Conservation (phyloP, 1,140 invertebrate genomes). For the Leucophenga varia region DNA sequence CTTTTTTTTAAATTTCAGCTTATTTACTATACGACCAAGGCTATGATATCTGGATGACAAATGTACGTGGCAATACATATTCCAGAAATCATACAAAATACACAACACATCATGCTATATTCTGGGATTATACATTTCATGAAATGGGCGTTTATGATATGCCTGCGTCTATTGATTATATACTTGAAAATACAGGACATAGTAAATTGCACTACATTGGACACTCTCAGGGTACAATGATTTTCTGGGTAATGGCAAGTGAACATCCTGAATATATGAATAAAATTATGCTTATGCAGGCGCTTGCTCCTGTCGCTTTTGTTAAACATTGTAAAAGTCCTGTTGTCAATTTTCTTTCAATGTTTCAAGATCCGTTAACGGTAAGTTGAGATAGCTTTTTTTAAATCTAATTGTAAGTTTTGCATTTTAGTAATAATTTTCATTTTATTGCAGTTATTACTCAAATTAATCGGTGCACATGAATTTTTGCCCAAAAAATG, state of each 20-base stretch:
- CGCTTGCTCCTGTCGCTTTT: slow-evolving; percentile 65
- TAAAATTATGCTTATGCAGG: slow-evolving; percentile 63
- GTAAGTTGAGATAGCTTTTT: slow-evolving; percentile 30
- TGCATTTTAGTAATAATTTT: neutral
- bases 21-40: slow-evolving; percentile 61
- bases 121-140: slow-evolving; percentile 65
- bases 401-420: neutral
- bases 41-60: slow-evolving; percentile 70
- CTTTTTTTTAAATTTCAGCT: slow-evolving; percentile 19
- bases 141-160: slow-evolving; percentile 66
- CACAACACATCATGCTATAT: slow-evolving; percentile 56
- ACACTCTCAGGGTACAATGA: slow-evolving; percentile 68
- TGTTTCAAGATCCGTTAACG: slow-evolving; percentile 39
- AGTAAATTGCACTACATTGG: slow-evolving; percentile 64
- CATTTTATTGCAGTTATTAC: slow-evolving; percentile 26
- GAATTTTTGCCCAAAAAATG: slow-evolving; percentile 62
- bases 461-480: slow-evolving; percentile 58
- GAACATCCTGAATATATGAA: slow-evolving; percentile 67
- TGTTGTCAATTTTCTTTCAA: slow-evolving; percentile 43
- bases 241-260: slow-evolving; percentile 66
- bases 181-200: slow-evolving; percentile 56
- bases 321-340: slow-evolving; percentile 53
- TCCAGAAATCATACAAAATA: slow-evolving; percentile 53
- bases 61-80: slow-evolving; percentile 51
- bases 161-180: slow-evolving; percentile 63